Base-by-base conservation (phyloP, 2,797 vertebrate species). In the Rhinoraja longicauda region DNA sequence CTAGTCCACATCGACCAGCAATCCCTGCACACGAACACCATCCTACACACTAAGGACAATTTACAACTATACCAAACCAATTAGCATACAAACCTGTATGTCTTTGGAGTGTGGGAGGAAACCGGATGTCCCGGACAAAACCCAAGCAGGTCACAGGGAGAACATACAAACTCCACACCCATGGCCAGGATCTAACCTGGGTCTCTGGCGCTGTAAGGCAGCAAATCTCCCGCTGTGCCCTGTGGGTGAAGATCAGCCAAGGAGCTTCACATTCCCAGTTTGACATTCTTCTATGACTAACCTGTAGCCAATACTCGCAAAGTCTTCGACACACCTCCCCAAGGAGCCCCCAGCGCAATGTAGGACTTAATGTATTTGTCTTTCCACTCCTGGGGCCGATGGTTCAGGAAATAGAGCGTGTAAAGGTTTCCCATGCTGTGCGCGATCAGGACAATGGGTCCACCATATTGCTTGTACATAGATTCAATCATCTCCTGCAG, bases 381-480 rank as follows among this genome's bases (percentile, higher is more conserved):
- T 94, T 99, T 99, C 99, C 99, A 99, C 72, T 96, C 96, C 95
- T 99, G 98, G 0, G 97, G 95, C 95, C 99, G 99, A 72, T 95
- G 97, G 95, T 98, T 99, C 93, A 99, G 98, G 96, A 99, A 99
- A 96, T 99, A 99, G 82, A 99, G 96, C 0, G 96, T 97, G 96
- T 99, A 99, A 97, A 99, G 97, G 94, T 99, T 99, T n/a, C 99
- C 99, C 99, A 99, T 99, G 86, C 99, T 99, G 96, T 99, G 99
- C 93, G 98, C 98, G 8, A 99, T 97, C 91, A 99, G 96, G 72
- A 99, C 97, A 94, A 99, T 98, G 0, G 98, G 98, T 84, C 97
- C 95, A 0, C 97, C 96, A 0, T 98, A 97, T 57, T 97, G 96
- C 93, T 97, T 94, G 0, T 97, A 96, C 98, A 99, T 98, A 4